Evolutionary conservation across 1,140 invertebrate genomes (phyloP), one percentile per base, ranked within the genome.

Genomic region (Helicoverpa armigera): DNA sequence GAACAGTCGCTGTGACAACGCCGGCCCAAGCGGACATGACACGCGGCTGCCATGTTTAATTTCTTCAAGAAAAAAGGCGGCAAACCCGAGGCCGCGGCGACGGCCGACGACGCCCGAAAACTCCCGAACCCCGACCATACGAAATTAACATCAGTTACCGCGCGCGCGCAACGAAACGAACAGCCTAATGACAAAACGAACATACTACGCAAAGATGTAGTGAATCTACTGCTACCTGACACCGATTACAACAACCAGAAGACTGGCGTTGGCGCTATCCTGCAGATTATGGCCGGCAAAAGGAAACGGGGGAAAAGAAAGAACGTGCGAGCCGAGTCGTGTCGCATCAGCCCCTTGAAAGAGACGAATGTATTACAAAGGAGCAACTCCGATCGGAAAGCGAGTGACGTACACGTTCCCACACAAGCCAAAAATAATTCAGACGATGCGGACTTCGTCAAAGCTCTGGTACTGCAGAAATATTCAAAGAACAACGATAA

Each of bases 11-110:
- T 23, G 53, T 58, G 79, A 63, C 16, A 77, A 51, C 90, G 82
- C 77, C 87, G 84, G 10, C 23, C 58, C 82, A 63, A 54, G 74
- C 86, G 87, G 87, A 85, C 90, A 90, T 89, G 88, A 79, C 82
- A 72, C 4, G 7, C 73, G 74, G 69, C 53, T 85, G 87, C 89
- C 81, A 94, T 94, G 92, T 93, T 93, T 78, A 93, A 89, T 83
- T 92, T 94, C 88, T 94, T 94, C 86, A 94, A 94, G 84, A 82
- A 89, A 79, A 94, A 92, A 88, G 84, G 87, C 89, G 89, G 88
- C 84, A 92, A 93, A 85, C 88, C 85, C 75, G 89, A 91, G 77
- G 78, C 79, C 83, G 82, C 82, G 88, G 82, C 58, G 29, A 83
- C 85, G 54, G 85, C 87, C 92, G 91, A 92, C 54, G 60, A 72